These are phyloP conservation scores for Laspeyria flexula DNA, from an alignment of 2,888 invertebrate species.

Conservation along the genomic window DNA sequence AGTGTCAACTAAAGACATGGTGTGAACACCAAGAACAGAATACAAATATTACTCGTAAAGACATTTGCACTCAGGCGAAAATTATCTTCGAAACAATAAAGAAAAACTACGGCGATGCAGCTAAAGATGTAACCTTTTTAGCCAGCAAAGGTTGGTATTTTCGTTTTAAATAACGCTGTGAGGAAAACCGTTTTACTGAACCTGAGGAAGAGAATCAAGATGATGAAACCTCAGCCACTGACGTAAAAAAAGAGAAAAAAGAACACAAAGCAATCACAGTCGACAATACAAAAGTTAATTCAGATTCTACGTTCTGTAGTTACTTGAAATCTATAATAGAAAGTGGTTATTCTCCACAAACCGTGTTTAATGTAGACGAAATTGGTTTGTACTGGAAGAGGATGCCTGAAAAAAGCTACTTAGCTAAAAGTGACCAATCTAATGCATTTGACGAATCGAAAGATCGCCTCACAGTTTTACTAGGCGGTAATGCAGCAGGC, in stretches of 20 bases:
- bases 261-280: not conserved
- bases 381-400: slow-evolving; percentile 32
- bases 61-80: slow-evolving; percentile 28
- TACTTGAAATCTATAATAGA: slow-evolving; percentile 13
- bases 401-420: slow-evolving; percentile 30
- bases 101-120: slow-evolving; percentile 26
- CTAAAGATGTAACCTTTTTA: slow-evolving; percentile 21
- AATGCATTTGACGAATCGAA: slow-evolving; percentile 47
- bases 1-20: slow-evolving; percentile 26
- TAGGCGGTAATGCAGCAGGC: slow-evolving; percentile 48
- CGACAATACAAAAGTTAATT: slow-evolving; percentile 12
- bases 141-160: slow-evolving; percentile 38
- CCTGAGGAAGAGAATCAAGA: slow-evolving; percentile 15
- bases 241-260: not conserved
- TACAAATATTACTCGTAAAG: slow-evolving; percentile 19
- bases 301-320: slow-evolving; percentile 26
- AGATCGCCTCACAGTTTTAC: slow-evolving; percentile 46
- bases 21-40: slow-evolving; percentile 24
- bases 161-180: slow-evolving; percentile 33
- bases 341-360: slow-evolving; percentile 1
- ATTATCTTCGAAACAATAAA: slow-evolving; percentile 29
- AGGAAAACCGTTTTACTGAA: slow-evolving; percentile 24
- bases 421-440: slow-evolving; percentile 23
- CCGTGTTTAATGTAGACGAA: slow-evolving; percentile 33
- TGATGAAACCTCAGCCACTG: not conserved